phyloP scores from a whole-genome alignment of 2,113 vertebrate species.

The Plecturocebus donacophilus region DNA sequence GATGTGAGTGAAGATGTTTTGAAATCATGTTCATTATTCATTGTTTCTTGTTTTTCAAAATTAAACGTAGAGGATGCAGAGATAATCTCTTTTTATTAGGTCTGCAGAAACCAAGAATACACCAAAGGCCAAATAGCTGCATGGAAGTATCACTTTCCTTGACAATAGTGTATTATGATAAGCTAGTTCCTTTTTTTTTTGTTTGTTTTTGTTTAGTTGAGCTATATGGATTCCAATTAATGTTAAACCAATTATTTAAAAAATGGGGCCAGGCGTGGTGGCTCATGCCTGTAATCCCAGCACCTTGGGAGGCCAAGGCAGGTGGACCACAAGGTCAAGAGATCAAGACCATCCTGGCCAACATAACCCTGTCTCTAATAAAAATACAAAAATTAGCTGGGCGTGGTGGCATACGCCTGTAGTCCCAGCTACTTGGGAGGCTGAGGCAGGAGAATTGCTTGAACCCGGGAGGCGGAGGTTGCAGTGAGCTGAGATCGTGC shows the following conservation, averaged over 20 bases:
- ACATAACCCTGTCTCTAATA: no score
- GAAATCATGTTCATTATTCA: constrained; percentile 73
- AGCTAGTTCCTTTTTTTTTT: background rate
- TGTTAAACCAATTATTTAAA: constrained; percentile 20
- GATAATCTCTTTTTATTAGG: constrained; percentile 62
- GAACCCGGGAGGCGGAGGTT: no score
- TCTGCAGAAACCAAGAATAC: constrained; percentile 33
- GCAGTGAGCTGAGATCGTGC: no score
- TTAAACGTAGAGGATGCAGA: constrained; percentile 62
- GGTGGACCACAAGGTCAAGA: no score
- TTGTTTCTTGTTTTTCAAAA: constrained; percentile 71
- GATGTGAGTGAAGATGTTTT: constrained; percentile 63
- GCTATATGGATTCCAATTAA: background rate
- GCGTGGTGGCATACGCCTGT: no score
- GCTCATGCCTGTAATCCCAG: no score
- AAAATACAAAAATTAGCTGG: no score
- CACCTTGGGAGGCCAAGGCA: no score
- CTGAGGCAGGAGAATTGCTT: no score
- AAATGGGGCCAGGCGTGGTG: background rate
- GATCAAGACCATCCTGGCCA: no score
- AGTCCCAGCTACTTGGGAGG: no score
- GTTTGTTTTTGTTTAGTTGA: background rate
- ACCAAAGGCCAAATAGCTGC: background rate
- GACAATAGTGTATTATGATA: constrained; percentile 17
- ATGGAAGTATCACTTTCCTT: constrained; percentile 43